Evolutionary conservation across 1,140 invertebrate species (phyloP).

Genomic region (Zaprionus tsacasi): DNA sequence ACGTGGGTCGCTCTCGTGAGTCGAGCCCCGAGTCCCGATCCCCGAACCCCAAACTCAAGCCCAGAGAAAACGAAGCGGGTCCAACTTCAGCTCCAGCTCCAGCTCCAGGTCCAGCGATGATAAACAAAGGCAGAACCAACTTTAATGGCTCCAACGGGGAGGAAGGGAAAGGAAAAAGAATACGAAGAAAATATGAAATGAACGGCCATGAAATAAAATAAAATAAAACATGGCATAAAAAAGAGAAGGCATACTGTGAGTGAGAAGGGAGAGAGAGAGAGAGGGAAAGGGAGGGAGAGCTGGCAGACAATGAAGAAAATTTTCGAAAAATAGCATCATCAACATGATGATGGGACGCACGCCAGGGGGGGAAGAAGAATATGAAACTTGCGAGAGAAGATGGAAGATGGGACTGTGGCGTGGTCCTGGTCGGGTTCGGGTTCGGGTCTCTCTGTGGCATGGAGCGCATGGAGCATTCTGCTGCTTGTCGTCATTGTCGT

Average conservation of each 20-base stretch:
- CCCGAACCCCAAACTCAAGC: not conserved
- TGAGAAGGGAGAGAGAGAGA: slow-evolving; percentile 11
- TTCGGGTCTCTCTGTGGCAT: not conserved
- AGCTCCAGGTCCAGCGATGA: slow-evolving; percentile 14
- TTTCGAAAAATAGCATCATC: slow-evolving; percentile 77
- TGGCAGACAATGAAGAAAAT: slow-evolving; percentile 43
- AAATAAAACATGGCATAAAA: slow-evolving; percentile 40
- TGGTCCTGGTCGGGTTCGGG: not conserved
- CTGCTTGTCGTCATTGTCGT: slow-evolving; percentile 79
- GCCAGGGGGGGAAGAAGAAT: not conserved
- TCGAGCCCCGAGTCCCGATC: not conserved
- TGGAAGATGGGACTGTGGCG: not conserved
- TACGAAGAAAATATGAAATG: slow-evolving; percentile 38
- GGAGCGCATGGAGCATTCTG: slow-evolving; percentile 37
- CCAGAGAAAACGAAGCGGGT: slow-evolving; percentile 14
- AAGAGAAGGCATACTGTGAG: slow-evolving; percentile 14
- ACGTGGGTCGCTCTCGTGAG: slow-evolving; percentile 18
- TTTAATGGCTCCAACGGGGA: slow-evolving; percentile 56
- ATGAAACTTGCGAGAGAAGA: not conserved
- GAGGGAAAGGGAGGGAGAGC: slow-evolving; percentile 8
- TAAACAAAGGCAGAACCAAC: slow-evolving; percentile 51
- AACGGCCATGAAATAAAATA: slow-evolving; percentile 52
- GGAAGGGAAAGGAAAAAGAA: slow-evolving; percentile 14
- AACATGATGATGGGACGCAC: slow-evolving; percentile 51
- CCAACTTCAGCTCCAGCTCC: too few species aligned